These are phyloP conservation scores for Eupeodes latifasciatus DNA, from an alignment of 2,888 invertebrate species.

Conservation along the genomic window DNA sequence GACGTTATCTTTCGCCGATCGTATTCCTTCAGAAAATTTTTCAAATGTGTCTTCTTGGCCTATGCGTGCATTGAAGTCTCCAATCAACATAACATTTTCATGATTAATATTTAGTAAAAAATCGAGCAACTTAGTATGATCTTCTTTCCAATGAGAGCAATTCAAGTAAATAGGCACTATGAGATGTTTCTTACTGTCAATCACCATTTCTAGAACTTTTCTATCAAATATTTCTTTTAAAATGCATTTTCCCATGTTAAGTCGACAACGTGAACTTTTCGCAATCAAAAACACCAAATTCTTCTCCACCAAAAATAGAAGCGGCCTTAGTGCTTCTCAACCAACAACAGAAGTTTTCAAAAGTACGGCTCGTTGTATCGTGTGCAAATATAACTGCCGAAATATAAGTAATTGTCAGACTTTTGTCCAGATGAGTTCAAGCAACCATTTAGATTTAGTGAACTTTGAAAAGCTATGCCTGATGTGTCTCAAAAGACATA, in stretches of 20 bases:
- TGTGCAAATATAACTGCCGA: neutral
- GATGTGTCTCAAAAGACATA: conserved; percentile 2
- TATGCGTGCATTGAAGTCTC: neutral
- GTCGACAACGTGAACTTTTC: neutral
- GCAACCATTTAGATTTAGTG: neutral
- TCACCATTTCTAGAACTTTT: neutral
- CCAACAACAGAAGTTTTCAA: neutral
- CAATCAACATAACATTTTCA: no score
- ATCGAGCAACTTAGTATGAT: no score
- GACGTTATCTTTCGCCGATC: no score
- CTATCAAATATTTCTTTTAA: neutral
- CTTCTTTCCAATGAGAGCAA: no score
- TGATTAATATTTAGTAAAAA: no score
- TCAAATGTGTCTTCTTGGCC: no score
- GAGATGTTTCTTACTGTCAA: neutral
- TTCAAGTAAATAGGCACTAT: neutral
- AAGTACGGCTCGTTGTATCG: neutral
- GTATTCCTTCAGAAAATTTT: no score
- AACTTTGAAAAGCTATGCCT: neutral
- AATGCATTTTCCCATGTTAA: neutral
- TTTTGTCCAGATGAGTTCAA: neutral
- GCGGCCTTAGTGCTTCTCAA: conserved; percentile 12
- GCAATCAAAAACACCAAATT: neutral
- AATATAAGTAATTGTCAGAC: neutral
- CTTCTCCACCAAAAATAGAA: neutral